Base-by-base conservation (phyloP, 1,140 invertebrate genomes). In the Halictus rubicundus region DNA sequence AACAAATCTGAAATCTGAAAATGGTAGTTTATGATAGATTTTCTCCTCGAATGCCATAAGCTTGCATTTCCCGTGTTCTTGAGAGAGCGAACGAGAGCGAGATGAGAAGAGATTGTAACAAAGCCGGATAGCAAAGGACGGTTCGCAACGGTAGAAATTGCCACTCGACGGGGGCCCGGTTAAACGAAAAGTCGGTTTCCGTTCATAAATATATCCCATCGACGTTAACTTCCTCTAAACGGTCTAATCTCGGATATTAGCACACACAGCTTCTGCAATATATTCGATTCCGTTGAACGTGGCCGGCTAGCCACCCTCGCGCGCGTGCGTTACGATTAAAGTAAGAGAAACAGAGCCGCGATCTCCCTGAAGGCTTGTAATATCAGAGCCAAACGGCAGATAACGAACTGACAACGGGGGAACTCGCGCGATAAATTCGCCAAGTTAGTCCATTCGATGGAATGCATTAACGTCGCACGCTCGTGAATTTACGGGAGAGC, bases 281-380 rank as follows among this genome's bases (percentile, higher is more conserved):
- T 57, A 57, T 57, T 57, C n/a, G 54, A n/a, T 57, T n/a, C 54
- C 1, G 54, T n/a, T 57, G 19, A 57, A 57, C 54, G n/a, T 6
- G 54, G 21, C 16, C 19, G 21, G 54, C 54, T 54, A n/a, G 19
- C 32, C 32, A 32, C 5, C 2, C 8, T 21, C 9, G n/a, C 8
- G 54, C 9, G n/a, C 54, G 54, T 57, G 54, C 9, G n/a, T 57
- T 57, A 57, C 54, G 54, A 57, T 57, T 57, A 57, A 32, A 57
- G 54, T 57, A n/a, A 57, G 54, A 57, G 54, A 23, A 57, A 57
- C 54, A 57, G 19, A n/a, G 1, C 19, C 7, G 54, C 7, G 54
- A n/a, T 57, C 54, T 57, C 54, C 54, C 54, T n/a, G 19, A 57
- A 57, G 54, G 54, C 54, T n/a, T 57, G 54, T 57, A 57, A 57